Conservation (phyloP, 2,888 invertebrate species). For the Cotesia congregata region DNA sequence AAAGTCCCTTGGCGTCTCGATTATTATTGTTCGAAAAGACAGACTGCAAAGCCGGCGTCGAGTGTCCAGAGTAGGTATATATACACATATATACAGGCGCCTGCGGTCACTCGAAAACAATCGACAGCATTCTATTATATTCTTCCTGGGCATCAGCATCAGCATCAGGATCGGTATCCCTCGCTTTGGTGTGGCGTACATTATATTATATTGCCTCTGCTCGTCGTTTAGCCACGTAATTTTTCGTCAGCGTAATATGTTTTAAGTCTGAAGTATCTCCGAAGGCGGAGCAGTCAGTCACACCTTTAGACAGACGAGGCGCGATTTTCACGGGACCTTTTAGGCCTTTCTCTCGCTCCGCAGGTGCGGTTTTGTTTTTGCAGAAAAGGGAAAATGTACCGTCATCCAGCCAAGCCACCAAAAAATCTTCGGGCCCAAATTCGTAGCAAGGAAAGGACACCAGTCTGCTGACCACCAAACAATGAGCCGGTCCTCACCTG, state of each 20-base stretch:
- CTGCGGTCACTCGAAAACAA: conserved; percentile 49
- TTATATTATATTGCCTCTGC: conserved; percentile 22
- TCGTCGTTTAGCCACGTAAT: conserved; percentile 59
- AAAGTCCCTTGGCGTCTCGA: conserved; percentile 34
- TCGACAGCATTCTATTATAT: conserved; percentile 40
- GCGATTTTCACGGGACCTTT: conserved; percentile 50
- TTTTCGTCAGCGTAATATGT: conserved; percentile 53
- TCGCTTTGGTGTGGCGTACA: neutral
- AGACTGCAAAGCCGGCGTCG: neutral
- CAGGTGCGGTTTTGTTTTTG: conserved; percentile 43
- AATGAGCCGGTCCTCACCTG: neutral
- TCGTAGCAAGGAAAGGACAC: conserved; percentile 18
- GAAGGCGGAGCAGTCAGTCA: conserved; percentile 63
- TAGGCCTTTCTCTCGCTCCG: conserved; percentile 37
- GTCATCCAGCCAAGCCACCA: conserved; percentile 32
- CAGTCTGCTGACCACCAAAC: neutral
- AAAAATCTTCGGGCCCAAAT: neutral
- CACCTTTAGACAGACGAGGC: conserved; percentile 58
- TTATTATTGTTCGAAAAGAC: conserved; percentile 37
- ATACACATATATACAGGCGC: conserved; percentile 25
- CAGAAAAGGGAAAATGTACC: conserved; percentile 36
- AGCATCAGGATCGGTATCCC: no score
- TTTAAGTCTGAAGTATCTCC: conserved; percentile 32
- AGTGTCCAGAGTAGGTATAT: no score
- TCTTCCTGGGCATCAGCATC: no score